Conservation (phyloP, 1,140 invertebrate genomes). For the Brachionus angularis region DNA sequence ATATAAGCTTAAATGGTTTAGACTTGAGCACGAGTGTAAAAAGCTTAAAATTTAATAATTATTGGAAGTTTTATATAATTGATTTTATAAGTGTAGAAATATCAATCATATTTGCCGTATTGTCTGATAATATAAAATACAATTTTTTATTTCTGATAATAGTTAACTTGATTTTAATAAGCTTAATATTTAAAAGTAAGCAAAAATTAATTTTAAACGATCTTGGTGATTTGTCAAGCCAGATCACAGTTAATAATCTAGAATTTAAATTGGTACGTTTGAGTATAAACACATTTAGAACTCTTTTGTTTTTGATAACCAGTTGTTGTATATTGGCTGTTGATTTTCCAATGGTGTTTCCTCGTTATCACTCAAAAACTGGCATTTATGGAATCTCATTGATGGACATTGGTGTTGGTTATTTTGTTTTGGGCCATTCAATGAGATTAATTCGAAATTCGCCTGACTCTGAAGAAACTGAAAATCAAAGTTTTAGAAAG, state of each 20-base stretch:
- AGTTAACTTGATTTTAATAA: too few species aligned
- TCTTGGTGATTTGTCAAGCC: background rate
- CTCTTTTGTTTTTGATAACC: conserved; percentile 14
- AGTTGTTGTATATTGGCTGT: conserved; percentile 18
- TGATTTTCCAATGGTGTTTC: conserved; percentile 14
- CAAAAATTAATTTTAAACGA: background rate
- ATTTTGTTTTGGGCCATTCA: conserved; percentile 80
- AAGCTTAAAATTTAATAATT: too few species aligned
- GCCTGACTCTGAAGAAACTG: too few species aligned
- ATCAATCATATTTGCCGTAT: too few species aligned
- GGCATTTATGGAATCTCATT: conserved; percentile 77
- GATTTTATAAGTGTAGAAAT: too few species aligned
- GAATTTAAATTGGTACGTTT: background rate
- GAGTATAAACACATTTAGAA: conserved; percentile 31
- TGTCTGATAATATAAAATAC: too few species aligned
- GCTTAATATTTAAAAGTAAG: too few species aligned
- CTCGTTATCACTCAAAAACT: conserved; percentile 67
- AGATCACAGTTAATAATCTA: background rate
- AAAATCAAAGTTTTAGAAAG: too few species aligned
- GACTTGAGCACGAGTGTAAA: too few species aligned
- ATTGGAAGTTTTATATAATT: too few species aligned
- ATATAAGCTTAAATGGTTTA: too few species aligned
- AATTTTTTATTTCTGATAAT: too few species aligned
- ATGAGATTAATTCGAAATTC: conserved; percentile 53
- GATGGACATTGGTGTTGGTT: conserved; percentile 89